Base-by-base conservation (phyloP, 2,888 invertebrate species). In the Lissocephala sabroskyi region DNA sequence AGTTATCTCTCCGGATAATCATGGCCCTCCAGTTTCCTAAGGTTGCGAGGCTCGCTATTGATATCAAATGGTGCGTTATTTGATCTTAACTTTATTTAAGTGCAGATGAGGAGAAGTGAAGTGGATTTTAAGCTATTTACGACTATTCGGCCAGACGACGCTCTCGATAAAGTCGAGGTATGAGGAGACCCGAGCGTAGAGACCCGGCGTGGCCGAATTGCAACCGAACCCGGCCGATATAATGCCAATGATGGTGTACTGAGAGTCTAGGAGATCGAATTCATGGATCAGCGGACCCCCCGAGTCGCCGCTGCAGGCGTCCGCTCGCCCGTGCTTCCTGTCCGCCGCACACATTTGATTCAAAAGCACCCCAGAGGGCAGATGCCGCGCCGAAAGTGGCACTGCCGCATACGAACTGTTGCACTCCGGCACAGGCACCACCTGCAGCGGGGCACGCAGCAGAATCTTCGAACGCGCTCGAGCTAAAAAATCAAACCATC, bases 241-340 rank as follows among this genome's bases (percentile, higher is more conserved):
- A 1, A 84, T 39, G 2, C 83, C 84, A 40, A 82, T 42, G 13
- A 83, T 49, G 19, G 57, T 68, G 40, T 67, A 82, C 2, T 65
- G 46, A 9, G 51, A 51, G 10, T 37, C 55, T 16, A 17, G 29
- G 2, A 57, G 59, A 50, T 79, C 65, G 0, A 56, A 44, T 5
- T 77, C 62, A 2, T 67, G 40, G 35, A 77, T 65, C 29, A 83
- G 47, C 1, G 83, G 83, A 0, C 83, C 83, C 1, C 83, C 83
- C 0, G 82, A 82, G 41, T 84, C 82, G 1, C 83, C 84, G 37
- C 66, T 58, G 28, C 84, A 84, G 6, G 83, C 75, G 48, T 83
- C 83, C n/a, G 52, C 55, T 45, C 54, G 66, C 2, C 41, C 41
- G 0, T 7, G 3, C 4, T 30, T 54, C 0, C 36, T 53, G 18